A percentile compares a stretch with the other conserved stretches of the same genome.
These are phyloP conservation scores for Philhelius pedissequus DNA, from an alignment of 2,888 invertebrate genomes.

Conservation along the genomic window DNA sequence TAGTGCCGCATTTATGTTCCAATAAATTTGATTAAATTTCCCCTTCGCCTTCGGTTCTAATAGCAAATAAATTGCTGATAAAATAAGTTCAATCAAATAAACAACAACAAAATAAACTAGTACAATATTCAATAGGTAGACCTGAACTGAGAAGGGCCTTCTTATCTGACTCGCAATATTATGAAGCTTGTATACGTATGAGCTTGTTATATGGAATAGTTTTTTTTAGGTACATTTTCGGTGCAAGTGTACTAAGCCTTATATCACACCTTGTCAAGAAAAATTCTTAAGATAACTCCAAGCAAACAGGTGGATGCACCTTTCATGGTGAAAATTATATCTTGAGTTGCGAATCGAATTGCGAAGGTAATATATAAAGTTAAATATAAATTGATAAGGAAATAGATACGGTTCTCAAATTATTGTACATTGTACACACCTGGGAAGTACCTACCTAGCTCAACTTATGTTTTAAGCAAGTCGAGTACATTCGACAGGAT, in stretches of 20 bases:
- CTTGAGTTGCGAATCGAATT: conserved; percentile 49
- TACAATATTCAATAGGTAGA: conserved; percentile 55
- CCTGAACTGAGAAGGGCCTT: conserved; percentile 39
- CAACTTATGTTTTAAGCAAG: not conserved
- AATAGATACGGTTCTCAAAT: conserved; percentile 25
- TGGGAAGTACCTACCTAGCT: conserved; percentile 49
- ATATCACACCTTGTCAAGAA: conserved; percentile 42
- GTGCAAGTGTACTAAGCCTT: too few relatives aligned
- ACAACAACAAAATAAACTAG: conserved; percentile 19
- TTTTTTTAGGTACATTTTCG: too few relatives aligned
- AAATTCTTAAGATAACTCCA: conserved; percentile 49
- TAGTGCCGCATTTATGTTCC: conserved; percentile 20
- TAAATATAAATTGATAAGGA: conserved; percentile 51
- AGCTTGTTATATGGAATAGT: too few relatives aligned
- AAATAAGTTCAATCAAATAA: conserved; percentile 25
- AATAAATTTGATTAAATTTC: conserved; percentile 60
- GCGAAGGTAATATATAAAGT: conserved; percentile 58
- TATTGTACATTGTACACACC: conserved; percentile 53
- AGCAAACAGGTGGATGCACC: conserved; percentile 61
- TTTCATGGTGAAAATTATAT: conserved; percentile 41
- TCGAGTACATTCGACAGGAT: conserved; percentile 46
- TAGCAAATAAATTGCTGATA: conserved; percentile 53
- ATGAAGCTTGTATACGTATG: not conserved
- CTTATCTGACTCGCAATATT: conserved; percentile 34
- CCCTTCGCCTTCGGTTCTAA: conserved; percentile 18